phyloP scores from a whole-genome alignment of 2,113 vertebrate genomes.

The Leptobrachium leishanense region DNA sequence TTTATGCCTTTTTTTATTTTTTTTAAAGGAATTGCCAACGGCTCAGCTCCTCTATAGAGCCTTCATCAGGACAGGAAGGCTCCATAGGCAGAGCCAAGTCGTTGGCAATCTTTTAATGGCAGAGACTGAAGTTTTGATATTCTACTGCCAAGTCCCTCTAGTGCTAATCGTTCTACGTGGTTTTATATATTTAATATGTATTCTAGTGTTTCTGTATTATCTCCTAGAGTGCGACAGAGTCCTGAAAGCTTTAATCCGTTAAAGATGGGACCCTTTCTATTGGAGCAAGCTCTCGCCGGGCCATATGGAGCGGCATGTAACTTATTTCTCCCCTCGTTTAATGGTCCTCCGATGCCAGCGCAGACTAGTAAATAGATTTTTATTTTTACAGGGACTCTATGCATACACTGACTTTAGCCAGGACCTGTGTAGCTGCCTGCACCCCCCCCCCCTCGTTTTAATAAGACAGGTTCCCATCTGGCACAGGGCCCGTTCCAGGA shows the following conservation, averaged over 20 bases:
- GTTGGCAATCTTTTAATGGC: too few species aligned
- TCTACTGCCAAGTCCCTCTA: too few species aligned
- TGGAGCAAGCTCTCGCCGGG: neutral
- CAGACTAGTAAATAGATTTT: constrained; percentile 24
- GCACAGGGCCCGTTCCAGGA: neutral
- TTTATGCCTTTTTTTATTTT: too few species aligned
- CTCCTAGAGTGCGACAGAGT: neutral
- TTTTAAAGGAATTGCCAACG: too few species aligned
- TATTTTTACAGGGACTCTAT: constrained; percentile 17
- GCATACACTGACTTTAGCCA: neutral
- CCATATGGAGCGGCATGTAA: constrained; percentile 5
- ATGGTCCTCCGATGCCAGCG: constrained; percentile 1
- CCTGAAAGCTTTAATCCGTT: constrained; percentile 2
- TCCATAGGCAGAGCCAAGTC: too few species aligned
- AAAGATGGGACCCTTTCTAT: neutral
- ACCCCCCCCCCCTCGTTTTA: neutral
- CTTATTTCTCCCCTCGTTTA: constrained; percentile 12
- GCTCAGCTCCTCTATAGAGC: too few species aligned
- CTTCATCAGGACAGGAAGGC: too few species aligned
- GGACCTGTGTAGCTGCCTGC: too few species aligned
- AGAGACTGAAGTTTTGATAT: too few species aligned
- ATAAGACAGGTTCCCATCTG: constrained; percentile 20
- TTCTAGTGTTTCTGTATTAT: neutral
- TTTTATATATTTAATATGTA: neutral
- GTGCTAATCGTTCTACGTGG: too few species aligned